Evolutionary conservation across 2,888 invertebrate genomes (phyloP).

Genomic region (Punctoribates punctum): DNA sequence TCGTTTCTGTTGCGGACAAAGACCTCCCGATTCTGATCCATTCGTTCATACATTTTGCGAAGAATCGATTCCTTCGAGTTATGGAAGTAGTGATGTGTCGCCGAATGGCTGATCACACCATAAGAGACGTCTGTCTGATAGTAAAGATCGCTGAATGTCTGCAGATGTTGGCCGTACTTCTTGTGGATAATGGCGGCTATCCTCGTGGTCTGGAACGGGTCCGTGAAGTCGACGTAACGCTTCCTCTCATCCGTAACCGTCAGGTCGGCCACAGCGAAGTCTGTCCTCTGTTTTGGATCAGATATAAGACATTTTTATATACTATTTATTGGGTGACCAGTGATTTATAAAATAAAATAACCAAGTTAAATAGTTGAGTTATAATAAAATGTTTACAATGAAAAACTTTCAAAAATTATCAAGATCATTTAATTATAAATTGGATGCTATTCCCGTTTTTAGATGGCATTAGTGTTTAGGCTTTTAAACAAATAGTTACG

Average conservation of each 20-base stretch:
- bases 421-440: too few species aligned
- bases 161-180: background rate
- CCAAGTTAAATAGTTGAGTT: too few species aligned
- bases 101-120: background rate
- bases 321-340: too few species aligned
- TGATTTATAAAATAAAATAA: too few species aligned
- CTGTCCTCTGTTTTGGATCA: constrained; percentile 32
- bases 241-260: background rate
- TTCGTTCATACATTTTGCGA: constrained; percentile 3
- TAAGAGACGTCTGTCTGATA: background rate
- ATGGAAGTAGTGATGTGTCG: background rate
- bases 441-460: too few species aligned
- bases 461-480: too few species aligned
- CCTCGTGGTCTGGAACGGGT: background rate
- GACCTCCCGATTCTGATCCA: background rate
- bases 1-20: background rate
- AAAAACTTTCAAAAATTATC: too few species aligned
- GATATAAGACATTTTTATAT: too few species aligned
- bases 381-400: too few species aligned
- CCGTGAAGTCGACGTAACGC: constrained; percentile 30
- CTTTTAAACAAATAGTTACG: too few species aligned
- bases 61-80: background rate
- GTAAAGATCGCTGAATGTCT: background rate
- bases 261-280: constrained; percentile 34
- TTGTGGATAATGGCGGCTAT: background rate